Percentiles rank a stretch among this genome's conserved stretches.
These are phyloP conservation scores for Autographa gamma DNA, from an alignment of 2,888 invertebrate species.

Conservation along the genomic window DNA sequence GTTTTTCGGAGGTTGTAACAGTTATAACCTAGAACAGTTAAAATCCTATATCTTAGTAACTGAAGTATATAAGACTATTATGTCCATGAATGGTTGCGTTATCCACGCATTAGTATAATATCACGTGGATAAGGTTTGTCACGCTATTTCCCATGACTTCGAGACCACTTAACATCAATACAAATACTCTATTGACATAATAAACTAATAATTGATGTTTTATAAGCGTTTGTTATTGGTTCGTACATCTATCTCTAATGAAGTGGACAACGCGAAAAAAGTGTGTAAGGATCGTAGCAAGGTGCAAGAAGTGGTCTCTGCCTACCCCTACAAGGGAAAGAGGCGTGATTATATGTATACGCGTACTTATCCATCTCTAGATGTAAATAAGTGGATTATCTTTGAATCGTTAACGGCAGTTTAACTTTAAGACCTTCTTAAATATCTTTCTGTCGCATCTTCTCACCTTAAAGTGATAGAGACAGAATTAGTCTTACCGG, in stretches of 20 bases:
- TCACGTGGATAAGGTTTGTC: not conserved
- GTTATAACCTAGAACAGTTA: not conserved
- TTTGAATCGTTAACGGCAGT: too few species aligned
- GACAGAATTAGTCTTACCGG: too few species aligned
- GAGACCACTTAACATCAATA: not conserved
- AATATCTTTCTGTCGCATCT: too few species aligned
- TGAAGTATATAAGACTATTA: not conserved
- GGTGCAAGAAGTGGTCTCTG: too few species aligned
- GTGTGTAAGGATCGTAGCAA: too few species aligned
- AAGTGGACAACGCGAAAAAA: too few species aligned
- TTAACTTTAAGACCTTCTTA: too few species aligned
- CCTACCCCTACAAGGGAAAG: too few species aligned
- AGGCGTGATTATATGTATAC: too few species aligned
- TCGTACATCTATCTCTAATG: not conserved
- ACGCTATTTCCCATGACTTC: constrained; percentile 7
- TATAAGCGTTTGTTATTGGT: not conserved
- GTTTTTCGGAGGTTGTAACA: not conserved
- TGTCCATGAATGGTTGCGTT: not conserved
- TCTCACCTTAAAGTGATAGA: too few species aligned
- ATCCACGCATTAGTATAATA: not conserved
- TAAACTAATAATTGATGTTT: not conserved
- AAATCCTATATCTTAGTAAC: not conserved
- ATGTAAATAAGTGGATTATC: too few species aligned
- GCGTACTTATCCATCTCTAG: too few species aligned
- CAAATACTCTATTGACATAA: not conserved